phyloP scores from a whole-genome alignment of 2,888 invertebrate genomes.

The Exocentrus adspersus region DNA sequence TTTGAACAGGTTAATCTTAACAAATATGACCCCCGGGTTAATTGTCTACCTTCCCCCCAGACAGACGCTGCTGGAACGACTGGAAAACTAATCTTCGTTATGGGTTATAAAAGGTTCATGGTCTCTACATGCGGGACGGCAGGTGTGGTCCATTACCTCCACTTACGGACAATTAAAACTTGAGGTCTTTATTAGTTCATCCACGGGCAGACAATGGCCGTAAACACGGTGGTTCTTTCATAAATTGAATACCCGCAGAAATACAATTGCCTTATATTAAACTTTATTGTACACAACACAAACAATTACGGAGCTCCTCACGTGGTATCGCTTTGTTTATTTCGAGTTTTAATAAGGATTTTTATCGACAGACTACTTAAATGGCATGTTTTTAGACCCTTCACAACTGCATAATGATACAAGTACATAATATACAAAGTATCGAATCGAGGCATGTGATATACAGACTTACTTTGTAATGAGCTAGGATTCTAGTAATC shows the following conservation, averaged over 20 bases:
- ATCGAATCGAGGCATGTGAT: too few relatives aligned
- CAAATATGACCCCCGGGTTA: slow-evolving; percentile 42
- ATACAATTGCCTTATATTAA: slow-evolving; percentile 55
- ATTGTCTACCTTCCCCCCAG: slow-evolving; percentile 39
- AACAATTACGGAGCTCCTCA: slow-evolving; percentile 42
- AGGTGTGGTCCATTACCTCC: slow-evolving; percentile 62
- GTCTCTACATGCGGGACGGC: slow-evolving; percentile 56
- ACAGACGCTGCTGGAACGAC: slow-evolving; percentile 20
- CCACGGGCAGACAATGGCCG: slow-evolving; percentile 26
- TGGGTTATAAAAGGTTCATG: slow-evolving; percentile 40
- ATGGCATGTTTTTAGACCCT: too few relatives aligned
- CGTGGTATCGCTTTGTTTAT: slow-evolving; percentile 20
- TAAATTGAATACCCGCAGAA: slow-evolving; percentile 56
- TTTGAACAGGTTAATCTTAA: slow-evolving; percentile 29
- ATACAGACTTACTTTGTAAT: too few relatives aligned
- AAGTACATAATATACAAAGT: too few relatives aligned
- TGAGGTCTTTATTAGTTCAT: slow-evolving; percentile 53
- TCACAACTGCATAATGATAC: too few relatives aligned
- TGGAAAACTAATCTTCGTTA: slow-evolving; percentile 27
- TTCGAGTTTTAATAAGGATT: too few relatives aligned
- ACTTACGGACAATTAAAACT: slow-evolving; percentile 58
- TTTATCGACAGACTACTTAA: too few relatives aligned
- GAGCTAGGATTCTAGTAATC: too few relatives aligned
- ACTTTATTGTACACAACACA: slow-evolving; percentile 54
- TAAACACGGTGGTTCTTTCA: slow-evolving; percentile 44